These are phyloP conservation scores for Discoglossus pictus DNA, from an alignment of 2,797 vertebrate species.

Conservation along the genomic window DNA sequence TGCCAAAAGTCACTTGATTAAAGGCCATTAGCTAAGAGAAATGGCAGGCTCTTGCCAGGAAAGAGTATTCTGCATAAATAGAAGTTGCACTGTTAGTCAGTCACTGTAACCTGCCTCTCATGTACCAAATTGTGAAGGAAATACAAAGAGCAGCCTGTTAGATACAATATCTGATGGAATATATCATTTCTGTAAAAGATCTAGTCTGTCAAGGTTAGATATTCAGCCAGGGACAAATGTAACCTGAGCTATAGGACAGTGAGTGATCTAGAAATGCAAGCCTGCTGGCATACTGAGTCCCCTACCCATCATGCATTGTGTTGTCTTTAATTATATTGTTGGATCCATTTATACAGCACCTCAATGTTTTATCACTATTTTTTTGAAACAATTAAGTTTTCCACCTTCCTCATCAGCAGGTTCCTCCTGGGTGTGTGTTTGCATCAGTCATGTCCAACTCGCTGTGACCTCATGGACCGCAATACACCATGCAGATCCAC, in stretches of 20 bases:
- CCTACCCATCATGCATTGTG: too few species aligned
- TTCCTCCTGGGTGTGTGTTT: too few species aligned
- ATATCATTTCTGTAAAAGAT: slow-evolving; percentile 56
- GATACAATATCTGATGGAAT: slow-evolving; percentile 61
- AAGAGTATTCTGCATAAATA: slow-evolving; percentile 8
- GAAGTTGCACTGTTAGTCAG: slow-evolving; percentile 58
- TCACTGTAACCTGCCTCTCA: slow-evolving; percentile 56
- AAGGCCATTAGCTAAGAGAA: slow-evolving; percentile 24
- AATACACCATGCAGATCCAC: too few species aligned
- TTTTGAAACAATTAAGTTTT: too few species aligned
- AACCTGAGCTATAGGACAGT: slow-evolving; percentile 44
- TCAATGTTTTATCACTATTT: too few species aligned
- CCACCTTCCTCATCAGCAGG: too few species aligned
- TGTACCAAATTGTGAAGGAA: slow-evolving; percentile 55
- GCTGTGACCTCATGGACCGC: too few species aligned
- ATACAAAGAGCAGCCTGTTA: slow-evolving; percentile 61
- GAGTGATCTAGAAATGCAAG: slow-evolving; percentile 12
- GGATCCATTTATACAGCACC: not conserved
- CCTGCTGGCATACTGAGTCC: not conserved
- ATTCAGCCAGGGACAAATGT: slow-evolving; percentile 25
- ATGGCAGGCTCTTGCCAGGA: not conserved
- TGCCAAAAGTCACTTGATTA: slow-evolving; percentile 40
- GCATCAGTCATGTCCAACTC: too few species aligned
- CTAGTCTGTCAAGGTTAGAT: slow-evolving; percentile 59
- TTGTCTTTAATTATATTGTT: too few species aligned